phyloP scores from a whole-genome alignment of 53 echinoderm and acorn worm genomes.

The Apostichopus leukothele region DNA sequence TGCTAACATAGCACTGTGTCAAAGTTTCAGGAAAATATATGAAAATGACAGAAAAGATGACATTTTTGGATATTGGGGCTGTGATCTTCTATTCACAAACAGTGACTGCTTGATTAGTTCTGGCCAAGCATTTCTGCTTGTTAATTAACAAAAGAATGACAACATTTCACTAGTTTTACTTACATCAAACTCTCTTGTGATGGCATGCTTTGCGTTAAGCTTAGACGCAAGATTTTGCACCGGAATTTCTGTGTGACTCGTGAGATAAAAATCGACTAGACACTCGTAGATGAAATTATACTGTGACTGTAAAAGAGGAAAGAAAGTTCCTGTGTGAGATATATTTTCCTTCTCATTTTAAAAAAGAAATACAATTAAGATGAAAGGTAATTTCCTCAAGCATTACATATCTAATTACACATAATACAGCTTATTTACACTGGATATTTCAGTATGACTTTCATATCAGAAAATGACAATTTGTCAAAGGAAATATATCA shows the following conservation, averaged over 20 bases:
- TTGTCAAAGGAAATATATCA: no score
- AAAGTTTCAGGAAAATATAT: no score
- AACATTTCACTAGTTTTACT: neutral
- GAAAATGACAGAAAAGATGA: no score
- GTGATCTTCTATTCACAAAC: neutral
- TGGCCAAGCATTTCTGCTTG: neutral
- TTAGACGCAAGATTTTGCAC: neutral
- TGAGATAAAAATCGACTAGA: slow-evolving; percentile 67
- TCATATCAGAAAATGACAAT: no score
- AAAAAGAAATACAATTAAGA: neutral
- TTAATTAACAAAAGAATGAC: no score
- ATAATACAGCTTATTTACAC: no score
- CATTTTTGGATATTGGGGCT: no score
- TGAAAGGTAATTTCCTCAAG: no score
- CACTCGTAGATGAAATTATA: slow-evolving; percentile 77
- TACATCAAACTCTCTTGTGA: slow-evolving; percentile 3
- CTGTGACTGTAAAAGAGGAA: slow-evolving; percentile 62
- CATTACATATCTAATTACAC: no score
- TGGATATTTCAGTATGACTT: no score
- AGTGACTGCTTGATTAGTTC: neutral
- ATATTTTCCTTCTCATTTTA: no score
- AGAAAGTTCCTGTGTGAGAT: neutral
- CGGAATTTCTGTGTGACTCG: slow-evolving; percentile 70
- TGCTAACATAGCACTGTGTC: no score
- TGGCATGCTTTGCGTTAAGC: neutral